Evolutionary conservation across 2,888 invertebrate genomes (phyloP).

Genomic region (Andrena dorsata): DNA sequence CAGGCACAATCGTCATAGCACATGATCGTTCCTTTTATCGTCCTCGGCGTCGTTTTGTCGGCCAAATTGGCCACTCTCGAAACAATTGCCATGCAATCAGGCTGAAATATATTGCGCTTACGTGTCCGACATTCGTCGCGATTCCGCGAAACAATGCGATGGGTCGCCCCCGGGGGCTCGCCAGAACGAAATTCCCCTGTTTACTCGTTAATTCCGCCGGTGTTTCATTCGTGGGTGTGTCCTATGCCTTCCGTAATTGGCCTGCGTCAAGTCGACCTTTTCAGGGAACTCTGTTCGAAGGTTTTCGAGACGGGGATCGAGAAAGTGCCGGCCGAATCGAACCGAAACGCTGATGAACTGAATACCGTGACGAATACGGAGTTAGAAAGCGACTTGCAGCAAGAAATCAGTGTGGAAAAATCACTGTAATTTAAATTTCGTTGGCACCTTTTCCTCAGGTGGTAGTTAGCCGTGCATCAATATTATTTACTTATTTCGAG

Average conservation of each 20-base stretch:
- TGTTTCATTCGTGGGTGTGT: slow-evolving; percentile 35
- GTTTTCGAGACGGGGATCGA: neutral
- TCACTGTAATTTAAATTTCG: neutral
- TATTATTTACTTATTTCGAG: neutral
- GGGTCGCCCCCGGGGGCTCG: slow-evolving; percentile 24
- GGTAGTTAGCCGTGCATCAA: neutral
- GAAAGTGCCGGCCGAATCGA: slow-evolving; percentile 13
- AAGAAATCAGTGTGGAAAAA: neutral
- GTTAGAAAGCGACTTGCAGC: slow-evolving; percentile 5
- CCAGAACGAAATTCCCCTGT: slow-evolving; percentile 34
- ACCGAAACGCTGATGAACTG: slow-evolving; percentile 18
- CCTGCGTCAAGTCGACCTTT: slow-evolving; percentile 13
- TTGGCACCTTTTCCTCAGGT: neutral
- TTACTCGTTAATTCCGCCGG: slow-evolving; percentile 37
- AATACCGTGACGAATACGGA: slow-evolving; percentile 4
- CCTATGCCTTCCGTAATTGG: slow-evolving; percentile 45
- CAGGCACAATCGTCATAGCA: slow-evolving; percentile 24
- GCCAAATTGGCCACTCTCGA: slow-evolving; percentile 57
- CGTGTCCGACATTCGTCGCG: slow-evolving; percentile 47
- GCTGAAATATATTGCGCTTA: slow-evolving; percentile 54
- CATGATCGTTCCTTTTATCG: slow-evolving; percentile 36
- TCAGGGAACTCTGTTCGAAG: neutral
- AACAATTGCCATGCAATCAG: slow-evolving; percentile 50
- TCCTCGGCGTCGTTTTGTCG: slow-evolving; percentile 42
- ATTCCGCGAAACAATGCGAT: slow-evolving; percentile 55